phyloP scores from a whole-genome alignment of 2,888 invertebrate species.

The Melinopterus prodromus region DNA sequence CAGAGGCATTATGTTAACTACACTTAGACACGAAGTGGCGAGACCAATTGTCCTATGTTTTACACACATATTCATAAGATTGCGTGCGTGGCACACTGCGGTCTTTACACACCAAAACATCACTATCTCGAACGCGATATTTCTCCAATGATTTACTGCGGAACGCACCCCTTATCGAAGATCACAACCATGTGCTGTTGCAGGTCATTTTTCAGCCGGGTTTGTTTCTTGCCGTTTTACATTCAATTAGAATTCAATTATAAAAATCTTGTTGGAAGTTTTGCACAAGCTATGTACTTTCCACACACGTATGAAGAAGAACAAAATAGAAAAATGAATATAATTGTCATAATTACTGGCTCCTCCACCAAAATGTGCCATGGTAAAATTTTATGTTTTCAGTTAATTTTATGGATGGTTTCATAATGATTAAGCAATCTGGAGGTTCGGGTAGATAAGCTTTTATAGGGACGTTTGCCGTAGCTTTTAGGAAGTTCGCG shows the following conservation, averaged over 20 bases:
- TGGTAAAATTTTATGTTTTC: background rate
- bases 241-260: too few species aligned
- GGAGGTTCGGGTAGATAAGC: background rate
- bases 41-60: background rate
- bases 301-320: too few species aligned
- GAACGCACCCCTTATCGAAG: background rate
- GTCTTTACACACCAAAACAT: slow-evolving; percentile 27
- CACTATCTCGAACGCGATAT: slow-evolving; percentile 23
- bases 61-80: slow-evolving; percentile 17
- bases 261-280: too few species aligned
- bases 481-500: background rate
- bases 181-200: background rate
- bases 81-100: slow-evolving; percentile 14
- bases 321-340: too few species aligned
- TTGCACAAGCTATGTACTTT: too few species aligned
- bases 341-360: too few species aligned
- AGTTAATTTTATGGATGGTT: background rate
- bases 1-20: background rate
- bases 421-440: background rate
- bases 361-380: too few species aligned
- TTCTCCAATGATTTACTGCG: slow-evolving; percentile 20
- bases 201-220: background rate
- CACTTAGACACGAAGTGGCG: background rate
- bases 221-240: background rate
- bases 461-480: background rate